Conservation (phyloP, 1,140 invertebrate genomes). For the Pachypeltis micranthus region DNA sequence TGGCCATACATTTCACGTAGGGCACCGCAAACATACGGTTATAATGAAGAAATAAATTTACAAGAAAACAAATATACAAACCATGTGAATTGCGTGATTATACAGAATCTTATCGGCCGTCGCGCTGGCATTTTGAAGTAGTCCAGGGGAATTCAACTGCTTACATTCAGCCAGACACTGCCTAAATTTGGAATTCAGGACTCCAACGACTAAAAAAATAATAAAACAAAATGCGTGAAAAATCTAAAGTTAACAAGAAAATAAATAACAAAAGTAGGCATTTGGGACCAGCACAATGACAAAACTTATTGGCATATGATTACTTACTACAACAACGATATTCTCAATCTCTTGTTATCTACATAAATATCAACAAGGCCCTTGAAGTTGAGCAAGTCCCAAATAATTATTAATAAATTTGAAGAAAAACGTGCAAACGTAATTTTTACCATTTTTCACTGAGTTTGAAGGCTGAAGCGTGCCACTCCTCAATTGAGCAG, state of each 20-base stretch:
- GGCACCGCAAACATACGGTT: too few relatives aligned
- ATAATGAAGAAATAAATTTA: slow-evolving; percentile 20
- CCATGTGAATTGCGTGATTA: slow-evolving; percentile 91
- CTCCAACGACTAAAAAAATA: slow-evolving; percentile 57
- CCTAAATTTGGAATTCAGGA: slow-evolving; percentile 81
- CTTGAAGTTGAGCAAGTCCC: too few relatives aligned
- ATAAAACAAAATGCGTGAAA: not conserved
- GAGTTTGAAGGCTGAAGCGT: slow-evolving; percentile 77
- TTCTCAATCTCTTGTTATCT: too few relatives aligned
- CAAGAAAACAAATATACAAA: slow-evolving; percentile 37
- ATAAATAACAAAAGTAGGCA: too few relatives aligned
- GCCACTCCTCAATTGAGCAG: slow-evolving; percentile 69
- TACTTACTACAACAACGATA: too few relatives aligned
- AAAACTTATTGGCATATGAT: too few relatives aligned
- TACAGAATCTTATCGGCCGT: slow-evolving; percentile 92
- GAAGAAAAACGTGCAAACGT: too few relatives aligned
- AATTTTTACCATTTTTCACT: slow-evolving; percentile 71
- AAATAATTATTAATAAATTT: too few relatives aligned
- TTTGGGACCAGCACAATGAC: too few relatives aligned
- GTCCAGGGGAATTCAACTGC: slow-evolving; percentile 66
- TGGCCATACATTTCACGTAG: too few relatives aligned
- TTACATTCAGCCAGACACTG: slow-evolving; percentile 78
- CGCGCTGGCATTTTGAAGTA: slow-evolving; percentile 55
- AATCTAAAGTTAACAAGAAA: too few relatives aligned
- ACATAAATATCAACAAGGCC: too few relatives aligned